Evolutionary conservation across 1,140 invertebrate species (phyloP), one percentile per base, ranked within the genome.

Genomic region (Oscheius sp.): DNA sequence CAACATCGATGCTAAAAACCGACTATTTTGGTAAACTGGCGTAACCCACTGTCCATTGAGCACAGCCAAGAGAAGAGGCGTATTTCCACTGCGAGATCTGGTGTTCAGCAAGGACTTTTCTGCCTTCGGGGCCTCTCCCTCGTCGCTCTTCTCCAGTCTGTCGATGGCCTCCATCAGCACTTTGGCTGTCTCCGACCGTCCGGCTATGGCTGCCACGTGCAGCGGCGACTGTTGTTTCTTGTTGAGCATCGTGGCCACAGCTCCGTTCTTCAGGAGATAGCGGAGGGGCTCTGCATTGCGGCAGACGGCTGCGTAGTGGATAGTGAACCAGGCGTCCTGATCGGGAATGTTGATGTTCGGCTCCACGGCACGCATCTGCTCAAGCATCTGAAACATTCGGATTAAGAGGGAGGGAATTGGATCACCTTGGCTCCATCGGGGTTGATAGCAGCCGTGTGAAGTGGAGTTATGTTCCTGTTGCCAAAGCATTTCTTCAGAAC

Each of bases 361-460:
- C 68, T 84, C 79, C 15, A 85, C 77, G 4, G 76, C 71, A 31
- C 88, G 73, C 18, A 88, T 77, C 10, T 79, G 72, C 2, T 82
- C 80, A 20, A 89, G 72, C 63, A 74, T 67, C 32, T 71, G 59
- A 29, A 34, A n/a, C 23, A 36, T 34, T 32, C 61, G 15, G 15
- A 63, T 63, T 63, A 10, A 34, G 20, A 63, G 61, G 15, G 15
- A 7, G 7, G 15, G 10, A 63, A 32, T 0, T 1, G 32, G 31
- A 63, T 15, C 23, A 63, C 61, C 65, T 87, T 87, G 45, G 85
- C 84, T 1, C 84, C 79, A 79, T 88, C 87, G 13, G 88, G 88
- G 78, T 88, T 88, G 68, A 88, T 87, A 18, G 86, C 86, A 28
- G 88, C 87, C 79, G 86, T 87, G 78, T 88, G 88, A 2, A 88